phyloP scores from a whole-genome alignment of 2,888 invertebrate genomes.

The Drosophila putrida region DNA sequence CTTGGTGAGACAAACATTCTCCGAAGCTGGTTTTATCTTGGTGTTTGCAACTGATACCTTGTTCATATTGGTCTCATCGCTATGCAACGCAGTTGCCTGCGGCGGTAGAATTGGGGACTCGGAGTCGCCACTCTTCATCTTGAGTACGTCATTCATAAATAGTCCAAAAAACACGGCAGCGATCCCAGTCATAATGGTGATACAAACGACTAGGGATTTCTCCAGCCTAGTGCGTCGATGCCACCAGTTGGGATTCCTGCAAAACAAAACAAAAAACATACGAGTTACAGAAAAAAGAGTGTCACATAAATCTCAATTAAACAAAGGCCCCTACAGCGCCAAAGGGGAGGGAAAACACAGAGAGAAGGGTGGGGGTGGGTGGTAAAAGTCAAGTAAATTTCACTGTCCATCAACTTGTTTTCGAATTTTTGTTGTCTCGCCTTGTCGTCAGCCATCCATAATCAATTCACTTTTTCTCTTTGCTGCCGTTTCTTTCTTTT shows the following conservation, averaged over 20 bases:
- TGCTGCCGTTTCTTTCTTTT: slow-evolving; percentile 17
- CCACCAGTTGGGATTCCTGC: slow-evolving; percentile 93
- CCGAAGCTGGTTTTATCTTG: slow-evolving; percentile 60
- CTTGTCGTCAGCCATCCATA: slow-evolving; percentile 34
- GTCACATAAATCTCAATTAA: slow-evolving; percentile 53
- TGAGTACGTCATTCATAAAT: slow-evolving; percentile 82
- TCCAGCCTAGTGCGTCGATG: slow-evolving; percentile 91
- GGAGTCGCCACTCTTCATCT: neutral
- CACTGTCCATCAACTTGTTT: slow-evolving; percentile 43
- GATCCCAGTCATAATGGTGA: slow-evolving; percentile 87
- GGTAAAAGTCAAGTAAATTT: slow-evolving; percentile 47
- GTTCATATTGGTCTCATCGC: slow-evolving; percentile 63
- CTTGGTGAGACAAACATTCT: slow-evolving; percentile 88
- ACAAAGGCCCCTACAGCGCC: slow-evolving; percentile 1
- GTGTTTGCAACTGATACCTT: slow-evolving; percentile 71
- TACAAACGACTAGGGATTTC: slow-evolving; percentile 88
- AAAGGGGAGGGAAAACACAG: slow-evolving; percentile 11
- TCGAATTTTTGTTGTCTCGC: slow-evolving; percentile 22
- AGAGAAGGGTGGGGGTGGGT: neutral
- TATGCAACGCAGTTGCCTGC: slow-evolving; percentile 77
- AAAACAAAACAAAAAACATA: slow-evolving; percentile 1
- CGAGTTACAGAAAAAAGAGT: slow-evolving; percentile 1
- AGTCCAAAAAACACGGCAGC: slow-evolving; percentile 87
- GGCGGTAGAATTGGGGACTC: slow-evolving; percentile 33
- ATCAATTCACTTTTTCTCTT: slow-evolving; percentile 49